phyloP scores from a whole-genome alignment of 2,888 invertebrate genomes.

The Epistrophe eligans region DNA sequence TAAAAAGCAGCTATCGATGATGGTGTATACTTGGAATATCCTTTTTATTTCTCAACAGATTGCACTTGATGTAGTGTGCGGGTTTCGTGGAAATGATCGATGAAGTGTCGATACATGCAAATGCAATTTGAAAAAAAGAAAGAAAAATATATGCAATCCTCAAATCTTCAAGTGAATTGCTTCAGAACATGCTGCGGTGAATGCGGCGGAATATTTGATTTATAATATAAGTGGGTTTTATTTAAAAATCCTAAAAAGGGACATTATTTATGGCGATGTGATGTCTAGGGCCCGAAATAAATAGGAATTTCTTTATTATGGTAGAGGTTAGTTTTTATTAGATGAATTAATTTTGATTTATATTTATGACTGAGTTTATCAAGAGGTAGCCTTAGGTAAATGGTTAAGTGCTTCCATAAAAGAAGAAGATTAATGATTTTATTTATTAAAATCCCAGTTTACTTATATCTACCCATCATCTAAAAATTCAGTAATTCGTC shows the following conservation, averaged over 20 bases:
- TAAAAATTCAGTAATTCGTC: no score
- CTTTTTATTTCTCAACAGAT: constrained; percentile 59
- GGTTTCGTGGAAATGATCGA: constrained; percentile 65
- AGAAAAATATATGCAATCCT: constrained; percentile 2
- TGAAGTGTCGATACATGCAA: constrained; percentile 72
- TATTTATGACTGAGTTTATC: no score
- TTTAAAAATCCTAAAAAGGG: constrained; percentile 13
- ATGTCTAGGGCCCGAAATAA: neutral
- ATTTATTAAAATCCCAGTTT: no score
- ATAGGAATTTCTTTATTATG: neutral
- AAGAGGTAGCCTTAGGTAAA: no score
- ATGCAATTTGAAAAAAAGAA: constrained; percentile 59
- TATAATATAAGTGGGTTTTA: constrained; percentile 6
- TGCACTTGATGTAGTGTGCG: constrained; percentile 57
- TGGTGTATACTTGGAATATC: constrained; percentile 46
- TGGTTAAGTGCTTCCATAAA: no score
- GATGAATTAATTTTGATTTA: no score
- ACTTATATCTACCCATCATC: no score
- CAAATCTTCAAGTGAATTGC: constrained; percentile 33
- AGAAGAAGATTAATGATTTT: no score
- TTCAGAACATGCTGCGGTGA: constrained; percentile 1
- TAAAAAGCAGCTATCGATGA: constrained; percentile 42
- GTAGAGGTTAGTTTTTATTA: neutral
- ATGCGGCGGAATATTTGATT: constrained; percentile 5
- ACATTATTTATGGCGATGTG: constrained; percentile 24